phyloP scores from a whole-genome alignment of 37 sponge, comb jelly and placozoan genomes.

The Theonella swinhoei region DNA sequence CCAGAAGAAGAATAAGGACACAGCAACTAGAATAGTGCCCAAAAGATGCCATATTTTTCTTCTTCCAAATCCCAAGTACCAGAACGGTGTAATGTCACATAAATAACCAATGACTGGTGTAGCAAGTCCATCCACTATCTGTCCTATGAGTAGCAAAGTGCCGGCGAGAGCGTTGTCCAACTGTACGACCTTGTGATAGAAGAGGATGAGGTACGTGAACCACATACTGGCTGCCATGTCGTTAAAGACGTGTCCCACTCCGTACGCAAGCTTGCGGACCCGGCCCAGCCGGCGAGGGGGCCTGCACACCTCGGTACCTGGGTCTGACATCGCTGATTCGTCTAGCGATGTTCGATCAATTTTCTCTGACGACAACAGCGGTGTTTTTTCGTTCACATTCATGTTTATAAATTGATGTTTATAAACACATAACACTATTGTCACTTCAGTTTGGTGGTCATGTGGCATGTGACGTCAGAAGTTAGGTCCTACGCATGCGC shows the following conservation, averaged over 20 bases:
- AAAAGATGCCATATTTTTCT: conserved; percentile 94
- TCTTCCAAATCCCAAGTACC: conserved; percentile 69
- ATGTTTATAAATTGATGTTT: too few relatives aligned
- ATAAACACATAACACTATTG: too few relatives aligned
- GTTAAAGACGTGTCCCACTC: conserved; percentile 96
- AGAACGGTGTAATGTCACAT: conserved; percentile 72
- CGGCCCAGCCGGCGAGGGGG: conserved; percentile 7
- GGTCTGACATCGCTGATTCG: not conserved
- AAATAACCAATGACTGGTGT: conserved; percentile 91
- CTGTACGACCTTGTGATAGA: conserved; percentile 75
- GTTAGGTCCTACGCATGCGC: too few relatives aligned
- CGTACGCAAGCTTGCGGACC: conserved; percentile 66
- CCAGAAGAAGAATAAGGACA: conserved; percentile 89
- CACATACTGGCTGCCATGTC: conserved; percentile 96
- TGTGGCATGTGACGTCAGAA: too few relatives aligned
- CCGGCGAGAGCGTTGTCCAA: conserved; percentile 81
- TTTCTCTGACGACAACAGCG: not conserved
- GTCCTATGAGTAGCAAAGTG: conserved; percentile 89
- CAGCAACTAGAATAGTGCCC: conserved; percentile 82
- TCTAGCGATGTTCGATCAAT: not conserved
- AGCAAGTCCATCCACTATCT: conserved; percentile 85
- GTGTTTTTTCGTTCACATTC: not conserved
- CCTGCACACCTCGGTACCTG: not conserved
- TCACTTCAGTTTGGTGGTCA: too few relatives aligned
- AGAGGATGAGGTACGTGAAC: conserved; percentile 95